Base-by-base conservation (phyloP, 2,888 invertebrate genomes). In the Orchestes rusci region DNA sequence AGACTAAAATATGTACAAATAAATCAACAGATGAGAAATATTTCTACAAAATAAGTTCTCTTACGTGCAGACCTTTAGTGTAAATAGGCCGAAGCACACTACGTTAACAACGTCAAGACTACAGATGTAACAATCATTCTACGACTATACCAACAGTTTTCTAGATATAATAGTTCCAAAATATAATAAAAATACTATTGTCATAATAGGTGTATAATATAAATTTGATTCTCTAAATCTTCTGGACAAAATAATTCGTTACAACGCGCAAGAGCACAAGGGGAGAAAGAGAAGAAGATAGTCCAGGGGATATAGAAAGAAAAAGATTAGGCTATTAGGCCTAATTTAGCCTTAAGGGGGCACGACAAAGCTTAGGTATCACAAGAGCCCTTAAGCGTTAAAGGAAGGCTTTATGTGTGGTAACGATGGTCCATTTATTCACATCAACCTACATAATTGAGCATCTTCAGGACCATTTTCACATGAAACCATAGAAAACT, bases 171-270 rank as follows among this genome's bases (percentile, higher is more conserved):
- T 59, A 52, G 59, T 57, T 63, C 58, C 59, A 61, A 62, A 62
- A 60, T 57, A 60, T 64, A 58, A 64, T 65, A 65, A 65, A 67
- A 66, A 66, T 66, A 61, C 67, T 67, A 67, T 67, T 66, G 66
- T 67, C 67, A 61, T 62, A 65, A 61, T 60, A 60, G 55, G 58
- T 57, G 56, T 57, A 57, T 57, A 55, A 55, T 57, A 54, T 55
- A 57, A n/a, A 56, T 55, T 53, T 52, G 16, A 39, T 52, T 54
- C 53, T 57, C 55, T 53, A 56, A 47, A 54, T 56, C 57, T 58
- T 55, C 41, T 56, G 57, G 56, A 59, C 59, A 56, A 51, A 53
- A 40, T 41, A 45, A 45, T 52, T 44, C 41, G 50, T 54, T 47
- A 34, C 41, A 16, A 31, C 35, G 15, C 35, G 10, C 16, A 19